Conservation (phyloP, 2,113 vertebrate genomes). For the Trematocara zebra region DNA sequence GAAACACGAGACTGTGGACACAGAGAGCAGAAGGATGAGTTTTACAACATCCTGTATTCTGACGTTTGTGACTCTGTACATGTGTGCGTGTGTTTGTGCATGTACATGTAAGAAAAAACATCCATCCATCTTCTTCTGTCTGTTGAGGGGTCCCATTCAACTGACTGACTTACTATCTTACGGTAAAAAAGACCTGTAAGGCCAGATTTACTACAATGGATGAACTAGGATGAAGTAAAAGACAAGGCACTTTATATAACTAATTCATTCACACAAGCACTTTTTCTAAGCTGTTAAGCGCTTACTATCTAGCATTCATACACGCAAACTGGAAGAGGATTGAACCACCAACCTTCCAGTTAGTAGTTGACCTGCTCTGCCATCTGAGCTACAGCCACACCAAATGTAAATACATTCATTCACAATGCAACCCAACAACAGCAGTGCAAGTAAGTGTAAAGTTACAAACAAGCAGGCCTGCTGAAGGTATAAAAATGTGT, state of each 20-base stretch:
- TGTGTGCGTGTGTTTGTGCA: neutral
- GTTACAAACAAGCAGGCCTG: neutral
- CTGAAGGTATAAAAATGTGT: neutral
- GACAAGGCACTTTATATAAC: neutral
- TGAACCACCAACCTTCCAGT: neutral
- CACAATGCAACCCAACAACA: neutral
- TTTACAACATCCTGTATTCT: neutral
- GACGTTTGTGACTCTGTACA: neutral
- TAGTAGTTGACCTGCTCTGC: neutral
- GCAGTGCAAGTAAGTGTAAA: neutral
- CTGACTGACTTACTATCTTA: neutral
- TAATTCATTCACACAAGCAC: neutral
- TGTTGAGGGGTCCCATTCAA: neutral
- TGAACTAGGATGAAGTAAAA: neutral
- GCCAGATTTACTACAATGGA: neutral
- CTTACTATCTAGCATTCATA: neutral
- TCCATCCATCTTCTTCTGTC: neutral
- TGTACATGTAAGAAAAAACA: neutral
- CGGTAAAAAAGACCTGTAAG: neutral
- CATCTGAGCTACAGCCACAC: neutral
- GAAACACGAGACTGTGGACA: constrained; percentile 86
- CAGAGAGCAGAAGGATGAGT: neutral
- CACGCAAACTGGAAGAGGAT: neutral
- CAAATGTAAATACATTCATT: neutral
- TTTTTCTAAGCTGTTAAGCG: neutral